A percentile compares a stretch with the other conserved stretches of the same genome.
These are phyloP conservation scores for Oreochromis tanganicae DNA, from an alignment of 2,113 vertebrate genomes.

Conservation along the genomic window DNA sequence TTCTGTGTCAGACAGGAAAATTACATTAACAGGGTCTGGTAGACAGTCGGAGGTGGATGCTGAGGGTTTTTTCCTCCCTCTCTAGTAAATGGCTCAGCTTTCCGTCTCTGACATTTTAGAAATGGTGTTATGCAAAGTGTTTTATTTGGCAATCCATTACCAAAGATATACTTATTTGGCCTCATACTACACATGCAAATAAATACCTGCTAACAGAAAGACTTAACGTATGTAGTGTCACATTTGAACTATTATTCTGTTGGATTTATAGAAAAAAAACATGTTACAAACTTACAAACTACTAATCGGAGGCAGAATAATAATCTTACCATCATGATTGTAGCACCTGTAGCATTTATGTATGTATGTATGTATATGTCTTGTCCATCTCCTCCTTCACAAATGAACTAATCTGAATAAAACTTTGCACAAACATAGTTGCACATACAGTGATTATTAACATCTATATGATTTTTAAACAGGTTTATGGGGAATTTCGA, in stretches of 20 bases:
- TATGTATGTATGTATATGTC: background rate
- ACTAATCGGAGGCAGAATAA: background rate
- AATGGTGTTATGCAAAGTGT: background rate
- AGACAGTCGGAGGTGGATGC: background rate
- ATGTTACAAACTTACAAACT: background rate
- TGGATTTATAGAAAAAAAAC: background rate
- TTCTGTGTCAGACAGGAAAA: background rate
- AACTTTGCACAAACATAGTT: background rate
- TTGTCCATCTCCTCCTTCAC: background rate
- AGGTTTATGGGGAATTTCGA: background rate
- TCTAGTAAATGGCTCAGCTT: background rate
- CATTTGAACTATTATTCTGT: background rate
- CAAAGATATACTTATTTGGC: background rate
- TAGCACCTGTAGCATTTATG: fast-evolving
- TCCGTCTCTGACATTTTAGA: background rate
- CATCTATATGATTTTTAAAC: background rate
- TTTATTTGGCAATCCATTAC: background rate
- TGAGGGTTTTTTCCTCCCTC: background rate
- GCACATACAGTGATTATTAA: background rate
- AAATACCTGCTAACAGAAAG: background rate
- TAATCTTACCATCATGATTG: background rate
- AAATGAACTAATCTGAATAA: background rate
- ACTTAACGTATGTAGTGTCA: background rate
- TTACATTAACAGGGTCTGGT: background rate
- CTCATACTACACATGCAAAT: background rate